phyloP scores from a whole-genome alignment of 2,888 invertebrate genomes.

The Trimorus sp. region DNA sequence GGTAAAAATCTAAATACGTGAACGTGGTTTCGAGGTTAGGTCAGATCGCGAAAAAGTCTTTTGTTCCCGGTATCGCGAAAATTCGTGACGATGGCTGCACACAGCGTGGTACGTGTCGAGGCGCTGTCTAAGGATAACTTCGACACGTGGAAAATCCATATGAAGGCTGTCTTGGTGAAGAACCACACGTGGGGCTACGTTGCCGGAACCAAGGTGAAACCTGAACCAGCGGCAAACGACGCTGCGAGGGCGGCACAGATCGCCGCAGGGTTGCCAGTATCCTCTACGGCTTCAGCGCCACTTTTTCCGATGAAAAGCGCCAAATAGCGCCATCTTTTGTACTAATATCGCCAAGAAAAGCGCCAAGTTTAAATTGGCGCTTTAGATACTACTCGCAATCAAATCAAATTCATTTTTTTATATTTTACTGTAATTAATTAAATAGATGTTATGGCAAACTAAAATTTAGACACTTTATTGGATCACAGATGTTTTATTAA shows the following conservation, averaged over 20 bases:
- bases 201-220: slow-evolving; percentile 13
- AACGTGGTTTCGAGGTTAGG: neutral
- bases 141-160: slow-evolving; percentile 38
- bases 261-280: too few species aligned
- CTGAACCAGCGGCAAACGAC: slow-evolving; percentile 1
- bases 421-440: too few species aligned
- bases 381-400: too few species aligned
- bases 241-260: neutral
- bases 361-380: too few species aligned
- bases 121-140: slow-evolving; percentile 14
- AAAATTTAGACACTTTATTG: too few species aligned
- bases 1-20: neutral
- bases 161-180: slow-evolving; percentile 21
- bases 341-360: too few species aligned
- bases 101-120: slow-evolving; percentile 9
- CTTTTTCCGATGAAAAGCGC: too few species aligned
- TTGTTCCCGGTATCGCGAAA: neutral
- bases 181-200: slow-evolving; percentile 30
- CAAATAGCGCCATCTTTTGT: too few species aligned
- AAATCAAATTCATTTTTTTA: too few species aligned
- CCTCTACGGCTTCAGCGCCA: too few species aligned
- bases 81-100: neutral
- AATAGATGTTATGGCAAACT: too few species aligned
- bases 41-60: neutral
- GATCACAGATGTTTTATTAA: too few species aligned